Conservation (phyloP, 2,888 invertebrate genomes). For the Acronicta alni region DNA sequence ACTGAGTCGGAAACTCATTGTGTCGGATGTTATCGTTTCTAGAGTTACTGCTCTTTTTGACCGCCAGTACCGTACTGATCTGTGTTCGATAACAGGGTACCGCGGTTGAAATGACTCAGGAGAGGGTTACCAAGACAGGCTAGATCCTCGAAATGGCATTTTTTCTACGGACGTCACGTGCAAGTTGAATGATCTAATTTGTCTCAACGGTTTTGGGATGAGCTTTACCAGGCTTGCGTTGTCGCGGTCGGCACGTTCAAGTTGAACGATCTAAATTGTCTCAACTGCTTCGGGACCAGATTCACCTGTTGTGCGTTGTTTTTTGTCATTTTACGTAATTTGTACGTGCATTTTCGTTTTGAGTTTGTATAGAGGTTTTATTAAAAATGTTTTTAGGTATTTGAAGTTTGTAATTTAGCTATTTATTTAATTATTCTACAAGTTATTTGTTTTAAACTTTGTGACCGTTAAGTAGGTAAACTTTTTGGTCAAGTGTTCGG, state of each 20-base stretch:
- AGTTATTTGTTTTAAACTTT: no score
- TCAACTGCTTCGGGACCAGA: slow-evolving; percentile 66
- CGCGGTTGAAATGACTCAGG: slow-evolving; percentile 69
- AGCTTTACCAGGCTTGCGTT: slow-evolving; percentile 56
- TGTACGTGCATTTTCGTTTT: slow-evolving; percentile 28
- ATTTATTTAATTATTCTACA: no score
- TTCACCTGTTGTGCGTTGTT: slow-evolving; percentile 54
- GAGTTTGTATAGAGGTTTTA: slow-evolving; percentile 12
- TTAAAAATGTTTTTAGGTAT: not conserved
- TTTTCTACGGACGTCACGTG: slow-evolving; percentile 70
- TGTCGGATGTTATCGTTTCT: slow-evolving; percentile 61
- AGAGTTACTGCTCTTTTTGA: slow-evolving; percentile 68
- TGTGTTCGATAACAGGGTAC: slow-evolving; percentile 69
- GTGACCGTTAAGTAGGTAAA: no score
- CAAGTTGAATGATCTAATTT: slow-evolving; percentile 81
- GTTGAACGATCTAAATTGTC: slow-evolving; percentile 81
- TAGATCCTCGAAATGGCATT: slow-evolving; percentile 68
- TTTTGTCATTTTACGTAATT: slow-evolving; percentile 26
- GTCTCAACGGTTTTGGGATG: slow-evolving; percentile 68
- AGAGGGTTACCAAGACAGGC: slow-evolving; percentile 65
- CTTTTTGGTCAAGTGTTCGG: slow-evolving; percentile 2
- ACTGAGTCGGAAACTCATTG: slow-evolving; percentile 61
- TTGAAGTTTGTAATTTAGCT: no score
- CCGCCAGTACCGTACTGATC: slow-evolving; percentile 73
- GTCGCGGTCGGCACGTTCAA: slow-evolving; percentile 83